phyloP scores from a whole-genome alignment of 2,888 invertebrate species.

The Seira ritae region DNA sequence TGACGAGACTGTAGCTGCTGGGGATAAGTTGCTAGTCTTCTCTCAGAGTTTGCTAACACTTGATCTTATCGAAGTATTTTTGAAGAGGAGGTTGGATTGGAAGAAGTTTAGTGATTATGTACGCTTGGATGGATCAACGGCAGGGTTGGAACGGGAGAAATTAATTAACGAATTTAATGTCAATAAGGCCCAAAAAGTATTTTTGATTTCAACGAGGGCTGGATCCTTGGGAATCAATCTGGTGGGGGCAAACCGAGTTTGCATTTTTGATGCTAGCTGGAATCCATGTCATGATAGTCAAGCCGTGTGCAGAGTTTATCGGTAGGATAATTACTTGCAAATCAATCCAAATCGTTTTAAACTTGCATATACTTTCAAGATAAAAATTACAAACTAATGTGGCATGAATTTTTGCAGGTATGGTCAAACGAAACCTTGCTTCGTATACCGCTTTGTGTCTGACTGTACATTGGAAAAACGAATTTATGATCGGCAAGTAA shows the following conservation, averaged over 20 bases:
- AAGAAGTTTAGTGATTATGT: slow-evolving; percentile 92
- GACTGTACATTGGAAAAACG: slow-evolving; percentile 98
- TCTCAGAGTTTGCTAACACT: slow-evolving; percentile 91
- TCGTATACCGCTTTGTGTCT: slow-evolving; percentile 96
- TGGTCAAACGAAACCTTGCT: slow-evolving; percentile 95
- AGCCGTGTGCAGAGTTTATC: slow-evolving; percentile 96
- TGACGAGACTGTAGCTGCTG: slow-evolving; percentile 89
- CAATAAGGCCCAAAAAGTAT: slow-evolving; percentile 90
- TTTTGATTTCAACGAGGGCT: slow-evolving; percentile 96
- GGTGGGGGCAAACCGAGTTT: slow-evolving; percentile 97
- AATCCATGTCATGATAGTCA: slow-evolving; percentile 99
- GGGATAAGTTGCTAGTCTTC: slow-evolving; percentile 95
- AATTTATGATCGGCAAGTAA: slow-evolving; percentile 98
- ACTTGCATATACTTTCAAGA: background rate
- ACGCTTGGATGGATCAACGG: slow-evolving; percentile 95
- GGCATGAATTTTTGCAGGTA: slow-evolving; percentile 80
- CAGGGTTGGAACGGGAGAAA: slow-evolving; percentile 94
- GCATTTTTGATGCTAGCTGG: slow-evolving; percentile 97
- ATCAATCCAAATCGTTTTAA: background rate
- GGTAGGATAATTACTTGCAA: slow-evolving; percentile 77
- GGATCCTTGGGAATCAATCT: slow-evolving; percentile 98
- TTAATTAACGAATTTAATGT: slow-evolving; percentile 97
- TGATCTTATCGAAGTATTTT: slow-evolving; percentile 96
- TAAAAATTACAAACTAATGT: background rate
- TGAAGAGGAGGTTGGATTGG: slow-evolving; percentile 94